Evolutionary conservation across 2,113 vertebrate species (phyloP), one percentile per base, ranked within the genome.

Genomic region (Siniperca chuatsi): DNA sequence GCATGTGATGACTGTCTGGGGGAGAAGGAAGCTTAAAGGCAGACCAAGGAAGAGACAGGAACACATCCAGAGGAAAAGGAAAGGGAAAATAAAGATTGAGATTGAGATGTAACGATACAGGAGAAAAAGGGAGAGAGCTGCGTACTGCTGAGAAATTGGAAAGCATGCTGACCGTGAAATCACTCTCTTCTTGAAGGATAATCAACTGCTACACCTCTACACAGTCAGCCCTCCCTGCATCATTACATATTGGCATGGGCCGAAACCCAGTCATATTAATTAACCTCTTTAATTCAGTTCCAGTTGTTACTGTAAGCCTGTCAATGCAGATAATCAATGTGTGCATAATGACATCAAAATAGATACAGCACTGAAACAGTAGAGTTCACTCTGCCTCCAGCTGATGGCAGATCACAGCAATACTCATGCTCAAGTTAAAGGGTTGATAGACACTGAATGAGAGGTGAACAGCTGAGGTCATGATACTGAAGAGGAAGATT

Each of bases 211-310:
- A 3, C 81, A 78, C 54, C 69, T 69, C 57, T 1, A 60, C 71
- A 11, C 90, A 62, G 42, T 75, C 77, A 50, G 62, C 40, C 78
- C 29, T 46, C 74, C 67, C 76, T 69, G 68, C 78, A 42, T 88
- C 81, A 64, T 84, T 78, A 75, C 57, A 72, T 82, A 86, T 76
- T 61, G 87, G 60, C 89, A 81, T 81, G 78, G 52, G 67, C 69
- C 37, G n/a, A 80, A 80, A 62, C 71, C 37, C 81, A 35, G 72
- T 90, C 62, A 82, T 89, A 87, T 87, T 89, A 90, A 93, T 93
- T 76, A 90, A 89, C 91, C 79, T 87, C 79, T 84, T 75, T 83
- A 50, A 90, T 88, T 89, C 74, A 58, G 69, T 77, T 80, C 65
- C 67, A 72, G 62, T 82, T 73, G 87, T 88, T 91, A 89, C 82